Conservation (phyloP, 2,113 vertebrate genomes). For the Syngnathoides biaculeatus region DNA sequence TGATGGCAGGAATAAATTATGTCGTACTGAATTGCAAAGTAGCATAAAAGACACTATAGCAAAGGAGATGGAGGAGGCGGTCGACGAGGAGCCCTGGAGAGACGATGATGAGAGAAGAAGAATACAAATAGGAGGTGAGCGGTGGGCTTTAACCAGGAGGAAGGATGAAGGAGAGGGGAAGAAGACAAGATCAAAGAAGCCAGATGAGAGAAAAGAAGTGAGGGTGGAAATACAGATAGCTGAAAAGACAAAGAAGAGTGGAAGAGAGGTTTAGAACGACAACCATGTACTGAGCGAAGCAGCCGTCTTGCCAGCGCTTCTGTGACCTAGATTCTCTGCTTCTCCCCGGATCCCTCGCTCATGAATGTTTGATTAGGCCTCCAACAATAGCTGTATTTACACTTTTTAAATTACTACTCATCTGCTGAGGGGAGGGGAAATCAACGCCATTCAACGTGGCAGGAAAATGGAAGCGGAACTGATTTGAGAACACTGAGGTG, state of each 20-base stretch:
- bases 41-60: conserved; percentile 14
- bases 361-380: conserved; percentile 77
- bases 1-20: not conserved
- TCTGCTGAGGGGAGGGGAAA: conserved; percentile 19
- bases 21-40: not conserved
- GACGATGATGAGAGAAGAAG: conserved; percentile 35
- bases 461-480: conserved; percentile 38
- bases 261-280: conserved; percentile 44
- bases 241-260: conserved; percentile 46
- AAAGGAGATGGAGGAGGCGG: conserved; percentile 6
- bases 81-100: conserved; percentile 18
- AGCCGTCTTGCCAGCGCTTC: conserved; percentile 58
- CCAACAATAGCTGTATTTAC: conserved; percentile 72
- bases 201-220: conserved; percentile 6
- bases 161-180: conserved; percentile 1
- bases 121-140: conserved; percentile 47
- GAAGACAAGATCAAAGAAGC: conserved; percentile 4
- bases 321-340: conserved; percentile 73
- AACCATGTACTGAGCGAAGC: conserved; percentile 46
- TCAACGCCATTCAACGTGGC: conserved; percentile 32
- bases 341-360: conserved; percentile 65
- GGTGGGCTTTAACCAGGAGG: conserved; percentile 3
- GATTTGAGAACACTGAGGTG: conserved; percentile 53
- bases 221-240: conserved; percentile 13
- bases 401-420: conserved; percentile 61